Base-by-base conservation (phyloP, 2,888 invertebrate genomes). In the Rutpela maculata region DNA sequence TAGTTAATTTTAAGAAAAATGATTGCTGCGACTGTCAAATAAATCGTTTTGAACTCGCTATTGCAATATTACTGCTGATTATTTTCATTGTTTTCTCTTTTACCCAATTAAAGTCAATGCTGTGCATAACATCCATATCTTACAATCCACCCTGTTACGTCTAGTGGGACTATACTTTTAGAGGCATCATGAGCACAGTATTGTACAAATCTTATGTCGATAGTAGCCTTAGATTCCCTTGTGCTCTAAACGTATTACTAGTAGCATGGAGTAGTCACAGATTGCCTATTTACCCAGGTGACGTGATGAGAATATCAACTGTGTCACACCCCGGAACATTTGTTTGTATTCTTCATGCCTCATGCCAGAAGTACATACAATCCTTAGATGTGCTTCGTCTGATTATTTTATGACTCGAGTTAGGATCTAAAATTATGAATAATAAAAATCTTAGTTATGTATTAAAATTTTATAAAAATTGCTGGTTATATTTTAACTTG, bases 261-360 rank as follows among this genome's bases (percentile, higher is more conserved):
- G 73, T 70, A 75, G 78, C 79, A 77, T 81, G 78, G 77, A 85
- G 83, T 82, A 83, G 81, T 85, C 84, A 82, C 85, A 84, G 85
- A 85, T 85, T 86, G 86, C 82, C 86, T 85, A 86, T 86, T 86
- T 85, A 83, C 83, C 80, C 82, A 73, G 77, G 78, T 79, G 78
- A 82, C 85, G 86, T 85, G 85, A 83, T 74, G 79, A 57, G 85
- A 85, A 84, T 86, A 78, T 77, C 72, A 81, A 85, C 78, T 73
- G 63, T 77, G 78, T 80, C 75, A 79, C 77, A 78, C 80, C 65
- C 43, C 35, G 17, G 18, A 50, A 22, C 60, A 68, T 67, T 78
- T 67, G 76, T 62, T 67, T 57, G 78, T 73, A 75, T 75, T 78
- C 70, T 73, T 35, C 73, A 55, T 50, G 43, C 43, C 70, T 15